A percentile compares a stretch with the other conserved stretches of the same genome.
phyloP scores from a whole-genome alignment of 2,797 vertebrate genomes.

The Myripristis murdjan region DNA sequence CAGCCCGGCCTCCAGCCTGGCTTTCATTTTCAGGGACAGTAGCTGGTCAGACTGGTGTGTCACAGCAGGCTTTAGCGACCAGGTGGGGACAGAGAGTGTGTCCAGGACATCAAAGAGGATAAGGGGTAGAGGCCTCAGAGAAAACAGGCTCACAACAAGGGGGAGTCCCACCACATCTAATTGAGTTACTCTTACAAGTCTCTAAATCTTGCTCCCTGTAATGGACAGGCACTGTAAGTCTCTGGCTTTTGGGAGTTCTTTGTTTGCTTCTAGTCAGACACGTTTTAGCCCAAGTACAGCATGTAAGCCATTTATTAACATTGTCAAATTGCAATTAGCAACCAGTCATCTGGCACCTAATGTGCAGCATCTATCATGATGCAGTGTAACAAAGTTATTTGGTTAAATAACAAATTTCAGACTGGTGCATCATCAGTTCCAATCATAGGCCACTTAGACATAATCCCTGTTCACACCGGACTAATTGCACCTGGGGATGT shows the following conservation, averaged over 20 bases:
- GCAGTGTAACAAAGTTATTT: constrained; percentile 36
- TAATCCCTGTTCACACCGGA: too few relatives aligned
- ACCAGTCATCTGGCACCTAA: constrained; percentile 44
- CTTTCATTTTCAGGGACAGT: constrained; percentile 73
- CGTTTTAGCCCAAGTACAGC: constrained; percentile 53
- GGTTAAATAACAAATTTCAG: constrained; percentile 33
- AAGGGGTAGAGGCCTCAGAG: constrained; percentile 37
- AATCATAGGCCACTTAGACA: constrained; percentile 3
- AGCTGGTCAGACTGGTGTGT: constrained; percentile 41
- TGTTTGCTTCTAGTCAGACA: constrained; percentile 59
- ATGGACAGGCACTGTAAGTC: constrained; percentile 54
- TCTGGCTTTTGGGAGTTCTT: constrained; percentile 53
- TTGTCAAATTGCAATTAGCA: constrained; percentile 20
- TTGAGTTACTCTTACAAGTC: constrained; percentile 69
- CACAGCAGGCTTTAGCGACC: constrained; percentile 36
- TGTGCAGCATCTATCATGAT: constrained; percentile 52
- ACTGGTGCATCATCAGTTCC: constrained; percentile 2
- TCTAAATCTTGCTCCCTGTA: constrained; percentile 71
- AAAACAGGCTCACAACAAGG: constrained; percentile 39
- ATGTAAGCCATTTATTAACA: constrained; percentile 9
- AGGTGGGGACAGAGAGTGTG: constrained; percentile 54
- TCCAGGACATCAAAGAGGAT: constrained; percentile 57
- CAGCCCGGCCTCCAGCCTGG: constrained; percentile 55
- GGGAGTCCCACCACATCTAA: constrained; percentile 62
- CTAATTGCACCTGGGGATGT: too few relatives aligned